Evolutionary conservation across 2,113 vertebrate species (phyloP).

Genomic region (Bubo scandiacus): DNA sequence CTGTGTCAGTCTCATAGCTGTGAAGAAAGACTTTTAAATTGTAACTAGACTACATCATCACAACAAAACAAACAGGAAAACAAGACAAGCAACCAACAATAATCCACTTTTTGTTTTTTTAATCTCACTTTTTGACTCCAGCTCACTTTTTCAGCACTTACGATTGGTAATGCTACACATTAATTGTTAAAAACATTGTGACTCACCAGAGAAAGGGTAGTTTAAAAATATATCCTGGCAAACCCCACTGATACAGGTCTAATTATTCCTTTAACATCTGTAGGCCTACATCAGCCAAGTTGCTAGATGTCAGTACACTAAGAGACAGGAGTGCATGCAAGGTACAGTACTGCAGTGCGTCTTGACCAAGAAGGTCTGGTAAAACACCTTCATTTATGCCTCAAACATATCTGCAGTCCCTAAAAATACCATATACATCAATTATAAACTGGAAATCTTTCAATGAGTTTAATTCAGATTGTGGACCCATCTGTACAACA

Average conservation of each 20-base stretch:
- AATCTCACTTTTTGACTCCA: background rate
- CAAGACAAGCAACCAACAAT: background rate
- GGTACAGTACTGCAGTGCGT: background rate
- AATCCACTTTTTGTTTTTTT: background rate
- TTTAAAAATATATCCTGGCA: background rate
- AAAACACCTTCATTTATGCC: background rate
- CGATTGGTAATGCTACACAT: too few species aligned
- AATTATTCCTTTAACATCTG: background rate
- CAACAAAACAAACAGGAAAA: background rate
- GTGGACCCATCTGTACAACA: background rate
- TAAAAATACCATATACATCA: background rate
- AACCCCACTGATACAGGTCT: background rate
- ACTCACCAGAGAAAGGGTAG: background rate
- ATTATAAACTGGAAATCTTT: background rate
- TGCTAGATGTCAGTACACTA: background rate
- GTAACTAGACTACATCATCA: background rate
- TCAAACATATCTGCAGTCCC: background rate
- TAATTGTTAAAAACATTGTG: background rate
- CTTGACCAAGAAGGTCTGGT: background rate
- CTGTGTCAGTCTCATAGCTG: background rate
- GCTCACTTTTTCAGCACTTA: background rate
- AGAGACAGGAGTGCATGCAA: background rate
- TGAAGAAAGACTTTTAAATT: background rate
- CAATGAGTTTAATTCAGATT: background rate
- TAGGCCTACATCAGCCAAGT: background rate